Conservation (phyloP, 2,888 invertebrate genomes). For the Cabera pusaria region DNA sequence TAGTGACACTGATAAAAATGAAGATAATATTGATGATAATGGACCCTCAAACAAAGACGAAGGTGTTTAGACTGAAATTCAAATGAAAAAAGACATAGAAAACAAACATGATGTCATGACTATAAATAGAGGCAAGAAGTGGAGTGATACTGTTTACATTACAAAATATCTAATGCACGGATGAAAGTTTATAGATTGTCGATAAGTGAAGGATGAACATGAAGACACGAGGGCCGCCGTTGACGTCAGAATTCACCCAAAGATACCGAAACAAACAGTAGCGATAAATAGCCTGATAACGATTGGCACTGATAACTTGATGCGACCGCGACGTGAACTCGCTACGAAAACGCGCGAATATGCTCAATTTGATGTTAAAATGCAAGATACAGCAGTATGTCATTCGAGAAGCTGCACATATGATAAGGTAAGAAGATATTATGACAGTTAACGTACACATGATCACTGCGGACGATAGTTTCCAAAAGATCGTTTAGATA, state of each 20-base stretch:
- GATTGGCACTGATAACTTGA: conserved; percentile 65
- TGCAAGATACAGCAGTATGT: neutral
- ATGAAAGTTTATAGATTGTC: conserved; percentile 37
- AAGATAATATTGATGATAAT: too few relatives aligned
- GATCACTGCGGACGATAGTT: conserved; percentile 3
- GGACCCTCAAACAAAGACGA: too few relatives aligned
- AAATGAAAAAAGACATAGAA: conserved; percentile 51
- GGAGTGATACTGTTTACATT: conserved; percentile 69
- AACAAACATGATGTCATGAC: conserved; percentile 67
- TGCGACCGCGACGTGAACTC: conserved; percentile 53
- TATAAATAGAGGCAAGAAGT: conserved; percentile 64
- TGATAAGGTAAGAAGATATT: neutral
- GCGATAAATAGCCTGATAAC: conserved; percentile 70
- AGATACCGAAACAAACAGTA: conserved; percentile 75
- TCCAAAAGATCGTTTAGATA: conserved; percentile 24
- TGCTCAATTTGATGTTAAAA: conserved; percentile 1
- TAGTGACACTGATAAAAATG: conserved; percentile 7
- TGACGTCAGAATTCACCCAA: conserved; percentile 67
- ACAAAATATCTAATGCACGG: conserved; percentile 46
- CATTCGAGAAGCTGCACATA: neutral
- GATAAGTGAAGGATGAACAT: conserved; percentile 29
- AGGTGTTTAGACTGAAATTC: too few relatives aligned
- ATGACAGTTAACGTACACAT: conserved; percentile 3
- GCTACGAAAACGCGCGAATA: conserved; percentile 13
- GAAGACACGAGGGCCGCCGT: conserved; percentile 28